phyloP scores from a whole-genome alignment of 2,113 vertebrate genomes.

The Oncorhynchus masou region DNA sequence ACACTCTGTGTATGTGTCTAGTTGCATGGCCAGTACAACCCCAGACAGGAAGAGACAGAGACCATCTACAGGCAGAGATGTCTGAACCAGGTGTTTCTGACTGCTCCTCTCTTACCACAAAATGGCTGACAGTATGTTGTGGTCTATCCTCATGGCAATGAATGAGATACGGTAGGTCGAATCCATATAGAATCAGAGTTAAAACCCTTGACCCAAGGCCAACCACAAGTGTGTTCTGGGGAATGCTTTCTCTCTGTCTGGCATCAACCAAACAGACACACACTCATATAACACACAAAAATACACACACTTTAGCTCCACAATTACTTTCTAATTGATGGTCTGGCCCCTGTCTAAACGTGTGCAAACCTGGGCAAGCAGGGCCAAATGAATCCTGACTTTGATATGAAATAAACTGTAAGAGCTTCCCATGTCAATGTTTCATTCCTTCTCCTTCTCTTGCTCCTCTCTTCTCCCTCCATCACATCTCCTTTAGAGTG shows the following conservation, averaged over 20 bases:
- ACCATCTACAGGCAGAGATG: too few relatives aligned
- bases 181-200: neutral
- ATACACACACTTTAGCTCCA: neutral
- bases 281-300: neutral
- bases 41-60: too few relatives aligned
- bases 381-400: conserved; percentile 12
- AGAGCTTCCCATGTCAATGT: conserved; percentile 4
- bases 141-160: neutral
- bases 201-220: neutral
- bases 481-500: neutral
- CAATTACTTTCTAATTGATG: neutral
- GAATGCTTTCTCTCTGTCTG: neutral
- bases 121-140: neutral
- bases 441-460: conserved; percentile 4
- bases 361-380: neutral
- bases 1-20: too few relatives aligned
- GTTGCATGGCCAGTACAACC: too few relatives aligned
- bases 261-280: neutral
- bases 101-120: neutral
- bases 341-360: neutral
- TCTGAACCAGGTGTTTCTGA: neutral
- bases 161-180: neutral
- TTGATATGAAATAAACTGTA: neutral
- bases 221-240: neutral
- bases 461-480: neutral